phyloP scores from a whole-genome alignment of 2,888 invertebrate species.

The Nephrotoma flavescens region DNA sequence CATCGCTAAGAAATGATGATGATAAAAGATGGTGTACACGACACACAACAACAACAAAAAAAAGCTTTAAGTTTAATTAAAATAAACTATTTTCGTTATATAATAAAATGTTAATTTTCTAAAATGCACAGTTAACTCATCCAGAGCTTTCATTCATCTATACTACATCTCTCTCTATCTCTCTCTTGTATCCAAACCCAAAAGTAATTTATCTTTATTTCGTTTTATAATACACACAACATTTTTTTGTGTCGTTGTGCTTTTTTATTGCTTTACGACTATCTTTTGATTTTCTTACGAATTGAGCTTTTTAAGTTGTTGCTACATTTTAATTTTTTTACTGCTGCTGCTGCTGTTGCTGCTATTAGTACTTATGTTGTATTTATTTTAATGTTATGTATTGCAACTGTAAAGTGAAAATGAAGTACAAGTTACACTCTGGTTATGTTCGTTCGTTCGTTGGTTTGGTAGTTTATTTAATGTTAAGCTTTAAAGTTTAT shows the following conservation, averaged over 20 bases:
- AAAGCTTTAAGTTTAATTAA: background rate
- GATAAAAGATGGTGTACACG: background rate
- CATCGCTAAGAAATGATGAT: background rate
- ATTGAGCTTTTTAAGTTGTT: background rate
- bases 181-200: background rate
- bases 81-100: background rate
- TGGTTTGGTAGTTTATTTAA: background rate
- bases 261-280: background rate
- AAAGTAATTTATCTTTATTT: background rate
- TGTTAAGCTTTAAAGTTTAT: background rate
- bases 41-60: background rate
- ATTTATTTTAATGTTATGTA: background rate
- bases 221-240: background rate
- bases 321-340: background rate
- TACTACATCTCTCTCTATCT: background rate
- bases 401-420: background rate
- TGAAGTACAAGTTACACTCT: background rate
- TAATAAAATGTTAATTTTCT: background rate
- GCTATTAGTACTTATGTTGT: background rate
- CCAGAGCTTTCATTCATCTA: background rate
- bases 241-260: background rate
- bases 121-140: background rate
- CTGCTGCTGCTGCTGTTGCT: background rate
- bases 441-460: background rate
- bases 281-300: background rate